phyloP scores from a whole-genome alignment of 1,140 invertebrate genomes.

The Danaus plexippus region DNA sequence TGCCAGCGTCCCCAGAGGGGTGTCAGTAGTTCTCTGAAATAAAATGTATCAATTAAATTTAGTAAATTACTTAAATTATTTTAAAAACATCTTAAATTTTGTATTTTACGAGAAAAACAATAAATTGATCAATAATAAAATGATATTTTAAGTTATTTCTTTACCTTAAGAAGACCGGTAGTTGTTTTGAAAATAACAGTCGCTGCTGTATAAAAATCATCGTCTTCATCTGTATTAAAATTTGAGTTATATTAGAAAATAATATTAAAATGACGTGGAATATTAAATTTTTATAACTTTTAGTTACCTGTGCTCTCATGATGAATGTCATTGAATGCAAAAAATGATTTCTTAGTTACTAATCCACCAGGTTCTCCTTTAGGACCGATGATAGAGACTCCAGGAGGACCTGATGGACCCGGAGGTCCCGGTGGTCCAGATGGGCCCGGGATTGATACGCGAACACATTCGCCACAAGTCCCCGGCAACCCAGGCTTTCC shows the following conservation, averaged over 20 bases:
- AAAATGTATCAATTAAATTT: conserved; percentile 3
- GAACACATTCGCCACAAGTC: conserved; percentile 17
- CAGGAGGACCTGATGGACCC: conserved; percentile 36
- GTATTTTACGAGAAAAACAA: no score
- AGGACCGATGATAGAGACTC: conserved; percentile 40
- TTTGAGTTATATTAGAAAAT: neutral
- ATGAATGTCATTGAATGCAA: conserved; percentile 13
- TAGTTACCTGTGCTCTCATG: conserved; percentile 24
- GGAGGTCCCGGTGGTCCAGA: conserved; percentile 37
- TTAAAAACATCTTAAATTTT: no score
- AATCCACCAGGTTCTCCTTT: conserved; percentile 42
- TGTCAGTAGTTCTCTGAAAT: conserved; percentile 39
- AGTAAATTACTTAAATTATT: no score
- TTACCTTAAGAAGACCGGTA: conserved; percentile 43
- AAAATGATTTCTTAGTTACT: conserved; percentile 19
- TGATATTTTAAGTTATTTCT: no score
- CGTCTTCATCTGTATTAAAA: conserved; percentile 30
- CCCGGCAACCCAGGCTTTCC: conserved; percentile 35
- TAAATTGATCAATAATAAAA: no score
- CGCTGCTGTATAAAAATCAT: conserved; percentile 30
- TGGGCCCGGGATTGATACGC: conserved; percentile 23
- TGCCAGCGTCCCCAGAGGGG: conserved; percentile 46
- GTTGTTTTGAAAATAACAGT: conserved; percentile 34
- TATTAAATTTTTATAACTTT: no score
- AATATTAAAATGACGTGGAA: no score